A percentile compares a stretch with the other conserved stretches of the same genome.
These are phyloP conservation scores for Vulpes vulpes DNA, from an alignment of 2,113 vertebrate genomes.

Conservation along the genomic window DNA sequence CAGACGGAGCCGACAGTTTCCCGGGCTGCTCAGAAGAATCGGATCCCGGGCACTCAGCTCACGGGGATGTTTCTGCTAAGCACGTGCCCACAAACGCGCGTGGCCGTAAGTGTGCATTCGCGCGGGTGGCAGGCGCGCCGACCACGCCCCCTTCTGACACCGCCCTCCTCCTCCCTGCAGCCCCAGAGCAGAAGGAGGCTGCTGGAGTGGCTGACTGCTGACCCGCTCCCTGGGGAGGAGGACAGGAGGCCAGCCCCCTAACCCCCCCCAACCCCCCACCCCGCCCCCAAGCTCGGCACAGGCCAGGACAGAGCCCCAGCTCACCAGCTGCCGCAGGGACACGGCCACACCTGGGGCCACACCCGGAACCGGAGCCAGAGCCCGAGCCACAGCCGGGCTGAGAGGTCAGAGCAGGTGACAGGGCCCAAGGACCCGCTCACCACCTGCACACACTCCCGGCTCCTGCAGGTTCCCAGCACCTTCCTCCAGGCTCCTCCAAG, in stretches of 20 bases:
- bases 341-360: rapidly evolving
- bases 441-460: background rate
- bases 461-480: background rate
- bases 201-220: background rate
- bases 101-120: too few relatives aligned
- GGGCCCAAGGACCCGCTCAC: background rate
- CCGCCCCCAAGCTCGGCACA: background rate
- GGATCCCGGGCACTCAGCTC: background rate
- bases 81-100: background rate
- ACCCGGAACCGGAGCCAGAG: background rate
- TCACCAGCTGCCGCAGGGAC: background rate
- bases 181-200: background rate
- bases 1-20: background rate
- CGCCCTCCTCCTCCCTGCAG: background rate
- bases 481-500: background rate
- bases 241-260: background rate
- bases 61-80: background rate
- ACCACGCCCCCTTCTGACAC: background rate
- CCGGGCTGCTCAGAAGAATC: background rate
- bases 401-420: background rate
- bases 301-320: background rate
- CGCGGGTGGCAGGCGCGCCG: background rate
- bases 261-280: background rate
- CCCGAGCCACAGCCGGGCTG: background rate
- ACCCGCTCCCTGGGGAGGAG: rapidly evolving